These are phyloP conservation scores for Chanos chanos DNA, from an alignment of 2,797 vertebrate species.

Conservation along the genomic window DNA sequence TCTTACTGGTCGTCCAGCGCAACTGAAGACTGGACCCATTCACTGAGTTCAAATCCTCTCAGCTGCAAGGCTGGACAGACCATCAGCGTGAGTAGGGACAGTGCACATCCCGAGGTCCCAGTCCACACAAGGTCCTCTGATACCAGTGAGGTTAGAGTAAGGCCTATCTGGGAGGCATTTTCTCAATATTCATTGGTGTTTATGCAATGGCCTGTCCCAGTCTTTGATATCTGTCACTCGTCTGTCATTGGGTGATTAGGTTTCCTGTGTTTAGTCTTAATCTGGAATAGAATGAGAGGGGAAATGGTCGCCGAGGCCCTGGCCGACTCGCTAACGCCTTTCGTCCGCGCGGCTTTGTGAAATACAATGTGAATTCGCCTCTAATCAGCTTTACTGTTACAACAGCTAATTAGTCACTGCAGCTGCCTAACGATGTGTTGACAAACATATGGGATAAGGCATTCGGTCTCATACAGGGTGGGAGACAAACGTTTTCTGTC, in stretches of 20 bases:
- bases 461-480: slow-evolving; percentile 59
- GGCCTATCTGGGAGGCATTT: too few species aligned
- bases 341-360: slow-evolving; percentile 53
- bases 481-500: slow-evolving; percentile 49
- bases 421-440: slow-evolving; percentile 74
- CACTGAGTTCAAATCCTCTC: too few species aligned
- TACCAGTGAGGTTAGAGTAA: too few species aligned
- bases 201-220: slow-evolving; percentile 16
- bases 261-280: slow-evolving; percentile 56
- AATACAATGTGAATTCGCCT: slow-evolving; percentile 65
- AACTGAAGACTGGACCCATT: too few species aligned
- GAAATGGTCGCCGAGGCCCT: slow-evolving; percentile 56
- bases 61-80: too few species aligned
- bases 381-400: slow-evolving; percentile 71
- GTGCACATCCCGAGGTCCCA: too few species aligned
- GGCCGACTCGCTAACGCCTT: slow-evolving; percentile 47
- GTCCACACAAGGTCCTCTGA: too few species aligned
- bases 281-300: slow-evolving; percentile 45
- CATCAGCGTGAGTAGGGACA: too few species aligned
- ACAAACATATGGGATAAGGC: slow-evolving; percentile 72
- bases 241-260: slow-evolving; percentile 57
- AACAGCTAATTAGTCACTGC: slow-evolving; percentile 69
- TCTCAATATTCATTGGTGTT: background rate
- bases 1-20: too few species aligned
- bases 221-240: slow-evolving; percentile 35